Percentiles rank a stretch among this genome's conserved stretches.
Evolutionary conservation across 2,888 invertebrate genomes (phyloP).

Genomic region (Acanthosoma haemorrhoidale): DNA sequence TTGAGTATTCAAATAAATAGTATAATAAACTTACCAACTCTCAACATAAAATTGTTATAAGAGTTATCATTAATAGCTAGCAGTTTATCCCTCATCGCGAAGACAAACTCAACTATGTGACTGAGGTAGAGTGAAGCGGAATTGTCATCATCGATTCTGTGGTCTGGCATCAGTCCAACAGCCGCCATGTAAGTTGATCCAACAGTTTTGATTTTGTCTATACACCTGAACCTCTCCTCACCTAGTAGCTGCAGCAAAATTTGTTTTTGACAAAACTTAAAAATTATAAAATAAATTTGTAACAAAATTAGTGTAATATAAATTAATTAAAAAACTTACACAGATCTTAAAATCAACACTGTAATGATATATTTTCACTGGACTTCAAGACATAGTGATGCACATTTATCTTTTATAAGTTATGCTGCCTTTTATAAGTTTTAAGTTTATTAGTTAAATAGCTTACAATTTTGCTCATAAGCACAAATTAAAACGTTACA

Average conservation of each 20-base stretch:
- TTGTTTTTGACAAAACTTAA: conserved; percentile 13
- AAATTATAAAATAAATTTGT: no score
- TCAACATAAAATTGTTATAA: conserved; percentile 84
- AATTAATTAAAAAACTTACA: no score
- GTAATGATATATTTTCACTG: no score
- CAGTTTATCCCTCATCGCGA: conserved; percentile 79
- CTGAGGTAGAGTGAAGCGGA: conserved; percentile 63
- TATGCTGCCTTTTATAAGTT: no score
- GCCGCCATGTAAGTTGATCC: conserved; percentile 93
- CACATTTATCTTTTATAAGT: no score
- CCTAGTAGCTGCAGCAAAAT: conserved; percentile 59
- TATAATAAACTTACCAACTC: conserved; percentile 65
- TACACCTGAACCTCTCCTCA: conserved; percentile 76
- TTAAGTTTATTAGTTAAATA: no score
- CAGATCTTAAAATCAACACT: no score
- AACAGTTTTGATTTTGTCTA: conserved; percentile 91
- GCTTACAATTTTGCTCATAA: no score
- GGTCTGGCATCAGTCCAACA: conserved; percentile 80
- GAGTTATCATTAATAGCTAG: conserved; percentile 86
- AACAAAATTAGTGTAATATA: no score
- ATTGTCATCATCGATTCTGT: conserved; percentile 61
- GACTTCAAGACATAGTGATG: no score
- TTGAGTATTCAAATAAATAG: neutral
- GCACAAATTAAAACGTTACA: no score
- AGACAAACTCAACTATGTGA: conserved; percentile 81